phyloP scores from a whole-genome alignment of 2,113 vertebrate species.

The Cavia aperea region DNA sequence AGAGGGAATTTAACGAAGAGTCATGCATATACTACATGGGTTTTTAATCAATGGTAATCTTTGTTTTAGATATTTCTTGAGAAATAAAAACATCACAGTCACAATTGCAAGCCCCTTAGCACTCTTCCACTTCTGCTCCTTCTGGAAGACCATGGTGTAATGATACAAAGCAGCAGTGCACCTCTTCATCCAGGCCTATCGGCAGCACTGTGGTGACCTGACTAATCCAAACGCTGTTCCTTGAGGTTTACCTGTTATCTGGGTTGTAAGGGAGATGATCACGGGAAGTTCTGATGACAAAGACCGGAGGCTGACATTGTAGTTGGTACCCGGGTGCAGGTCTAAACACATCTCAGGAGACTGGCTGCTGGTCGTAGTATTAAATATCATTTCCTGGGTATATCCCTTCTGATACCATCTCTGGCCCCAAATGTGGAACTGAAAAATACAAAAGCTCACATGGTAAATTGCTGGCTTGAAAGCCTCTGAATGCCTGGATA shows the following conservation, averaged over 20 bases:
- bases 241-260: conserved; percentile 80
- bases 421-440: conserved; percentile 74
- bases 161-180: background rate
- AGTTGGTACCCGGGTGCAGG: conserved; percentile 85
- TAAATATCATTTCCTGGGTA: conserved; percentile 70
- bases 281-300: conserved; percentile 71
- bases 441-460: conserved; percentile 52
- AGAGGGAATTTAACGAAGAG: background rate
- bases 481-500: background rate
- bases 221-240: background rate
- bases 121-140: background rate
- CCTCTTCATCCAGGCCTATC: background rate
- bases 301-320: conserved; percentile 83
- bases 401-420: conserved; percentile 79
- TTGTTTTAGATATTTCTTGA: background rate
- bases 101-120: background rate
- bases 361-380: conserved; percentile 78
- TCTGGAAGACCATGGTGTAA: background rate
- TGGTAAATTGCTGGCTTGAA: background rate
- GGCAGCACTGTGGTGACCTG: background rate
- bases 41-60: background rate
- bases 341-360: conserved; percentile 83
- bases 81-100: background rate
- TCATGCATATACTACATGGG: background rate
- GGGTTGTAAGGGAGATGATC: conserved; percentile 77